Evolutionary conservation across 92 coral and sea anemone species (phyloP), one percentile per base, ranked within the genome.

Genomic region (Plumapathes pennacea): DNA sequence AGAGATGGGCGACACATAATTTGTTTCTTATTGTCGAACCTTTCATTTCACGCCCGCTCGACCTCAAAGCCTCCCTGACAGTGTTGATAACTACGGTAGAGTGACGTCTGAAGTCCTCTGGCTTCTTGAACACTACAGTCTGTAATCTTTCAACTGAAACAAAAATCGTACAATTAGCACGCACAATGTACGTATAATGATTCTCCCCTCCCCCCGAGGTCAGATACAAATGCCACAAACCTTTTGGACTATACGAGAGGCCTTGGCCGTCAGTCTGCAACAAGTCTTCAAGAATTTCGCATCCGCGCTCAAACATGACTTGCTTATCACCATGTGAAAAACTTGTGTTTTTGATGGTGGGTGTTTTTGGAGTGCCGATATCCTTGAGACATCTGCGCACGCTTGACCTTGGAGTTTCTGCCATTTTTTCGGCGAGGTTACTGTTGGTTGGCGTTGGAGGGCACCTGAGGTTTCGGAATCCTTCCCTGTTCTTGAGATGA

Each of bases 401-500:
- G 38, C 60, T 77, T 12, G 90, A 85, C 34, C 76, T 82, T 32
- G 96, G 96, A 9, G 96, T 87, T 47, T 77, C 81, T 14, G 64
- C 48, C 69, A 60, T 48, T 28, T 69, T 50, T 15, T 80, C 82
- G 18, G 76, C 25, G 50, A 87, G 62, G 40, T 74, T 54, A 57
- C 60, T 77, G 61, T 56, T 81, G 0, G 89, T 87, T 46, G 96
- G 96, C 18, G 96, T 87, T 15, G 84, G 96, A 20, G 96, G 96
- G 45, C 96, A 87, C 66, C 74, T 77, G 37, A 87, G 89, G 25
- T 82, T 89, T 29, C 86, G 55, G 42, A 87, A 61, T 0, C 82
- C 90, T 27, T 77, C 96, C 41, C 57, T 87, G 49, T 80, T 70
- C 74, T 83, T 87, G 17, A 87, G 54, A 38, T 64, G 73, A 71